These are phyloP conservation scores for Stylophora pistillata DNA, from an alignment of 64 coral and sea anemone genomes.

Conservation along the genomic window DNA sequence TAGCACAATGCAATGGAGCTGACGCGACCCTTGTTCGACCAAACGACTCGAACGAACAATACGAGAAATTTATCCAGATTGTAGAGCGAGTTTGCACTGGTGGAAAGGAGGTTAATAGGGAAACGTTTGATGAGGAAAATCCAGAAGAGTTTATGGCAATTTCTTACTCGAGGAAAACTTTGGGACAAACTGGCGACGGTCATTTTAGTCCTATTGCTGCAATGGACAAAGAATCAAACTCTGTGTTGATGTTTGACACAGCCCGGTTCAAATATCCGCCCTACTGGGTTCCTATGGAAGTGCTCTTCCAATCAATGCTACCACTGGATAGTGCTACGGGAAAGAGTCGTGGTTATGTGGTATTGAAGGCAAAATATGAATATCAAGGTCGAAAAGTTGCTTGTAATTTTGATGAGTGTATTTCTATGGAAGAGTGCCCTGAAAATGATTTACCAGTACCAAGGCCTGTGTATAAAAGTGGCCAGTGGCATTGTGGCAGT, in stretches of 20 bases:
- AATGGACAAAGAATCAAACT: constrained; percentile 66
- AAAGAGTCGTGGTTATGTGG: constrained; percentile 78
- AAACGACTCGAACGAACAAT: constrained; percentile 29
- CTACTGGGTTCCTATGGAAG: constrained; percentile 79
- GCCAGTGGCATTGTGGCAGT: neutral
- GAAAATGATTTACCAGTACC: constrained; percentile 33
- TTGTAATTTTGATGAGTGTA: constrained; percentile 32
- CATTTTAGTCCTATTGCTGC: constrained; percentile 93
- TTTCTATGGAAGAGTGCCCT: neutral
- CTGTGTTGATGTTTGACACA: constrained; percentile 83
- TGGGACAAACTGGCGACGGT: constrained; percentile 78
- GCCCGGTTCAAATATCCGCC: constrained; percentile 93
- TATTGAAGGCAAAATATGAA: constrained; percentile 49
- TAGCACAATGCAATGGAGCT: constrained; percentile 82
- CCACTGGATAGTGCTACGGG: constrained; percentile 70
- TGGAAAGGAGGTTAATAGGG: neutral
- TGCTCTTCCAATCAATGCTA: constrained; percentile 80
- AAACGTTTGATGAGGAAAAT: constrained; percentile 41
- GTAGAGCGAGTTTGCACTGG: constrained; percentile 61
- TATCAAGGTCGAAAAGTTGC: constrained; percentile 60
- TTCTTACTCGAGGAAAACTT: constrained; percentile 62
- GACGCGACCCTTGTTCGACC: constrained; percentile 58
- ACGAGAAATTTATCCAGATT: constrained; percentile 54
- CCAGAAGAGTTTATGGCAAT: constrained; percentile 61
- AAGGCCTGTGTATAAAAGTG: constrained; percentile 15